Percentiles rank a stretch among this genome's conserved stretches.
These are phyloP conservation scores for Drosophila fulvimacula DNA, from an alignment of 2,888 invertebrate species.

Conservation along the genomic window DNA sequence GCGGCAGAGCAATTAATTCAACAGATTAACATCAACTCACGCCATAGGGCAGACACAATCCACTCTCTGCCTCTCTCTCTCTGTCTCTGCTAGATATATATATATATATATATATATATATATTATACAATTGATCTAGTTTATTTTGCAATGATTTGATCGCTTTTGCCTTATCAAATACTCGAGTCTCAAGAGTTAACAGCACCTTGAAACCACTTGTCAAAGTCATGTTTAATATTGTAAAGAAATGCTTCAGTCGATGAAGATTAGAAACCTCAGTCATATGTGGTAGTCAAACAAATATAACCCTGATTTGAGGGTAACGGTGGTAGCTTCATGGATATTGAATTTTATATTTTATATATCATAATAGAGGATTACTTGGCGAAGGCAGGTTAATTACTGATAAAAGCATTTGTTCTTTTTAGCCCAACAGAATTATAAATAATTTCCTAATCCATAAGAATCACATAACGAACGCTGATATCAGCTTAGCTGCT, in stretches of 20 bases:
- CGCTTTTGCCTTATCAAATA: constrained; percentile 10
- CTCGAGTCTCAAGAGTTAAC: constrained; percentile 12
- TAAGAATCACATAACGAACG: background rate
- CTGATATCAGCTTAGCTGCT: no score
- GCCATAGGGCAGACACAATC: constrained; percentile 13
- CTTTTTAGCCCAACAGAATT: background rate
- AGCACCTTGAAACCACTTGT: constrained; percentile 25
- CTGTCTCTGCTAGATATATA: constrained; percentile 7
- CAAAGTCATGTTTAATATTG: constrained; percentile 6
- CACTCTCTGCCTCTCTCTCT: background rate
- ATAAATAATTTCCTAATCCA: background rate
- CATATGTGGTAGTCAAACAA: background rate
- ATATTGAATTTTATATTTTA: background rate
- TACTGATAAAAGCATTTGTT: background rate
- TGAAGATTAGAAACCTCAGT: constrained; percentile 15
- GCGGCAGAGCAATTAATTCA: constrained; percentile 44
- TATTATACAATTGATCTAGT: constrained; percentile 16
- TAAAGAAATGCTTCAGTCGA: background rate
- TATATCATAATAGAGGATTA: background rate
- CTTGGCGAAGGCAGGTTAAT: no score
- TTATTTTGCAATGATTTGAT: background rate
- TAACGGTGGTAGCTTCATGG: background rate
- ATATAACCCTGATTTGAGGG: background rate
- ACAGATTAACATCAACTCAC: constrained; percentile 37
- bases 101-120: background rate